Percentiles rank a stretch among this genome's conserved stretches.
These are phyloP conservation scores for Augiades crinisus DNA, from an alignment of 2,888 invertebrate genomes.

Conservation along the genomic window DNA sequence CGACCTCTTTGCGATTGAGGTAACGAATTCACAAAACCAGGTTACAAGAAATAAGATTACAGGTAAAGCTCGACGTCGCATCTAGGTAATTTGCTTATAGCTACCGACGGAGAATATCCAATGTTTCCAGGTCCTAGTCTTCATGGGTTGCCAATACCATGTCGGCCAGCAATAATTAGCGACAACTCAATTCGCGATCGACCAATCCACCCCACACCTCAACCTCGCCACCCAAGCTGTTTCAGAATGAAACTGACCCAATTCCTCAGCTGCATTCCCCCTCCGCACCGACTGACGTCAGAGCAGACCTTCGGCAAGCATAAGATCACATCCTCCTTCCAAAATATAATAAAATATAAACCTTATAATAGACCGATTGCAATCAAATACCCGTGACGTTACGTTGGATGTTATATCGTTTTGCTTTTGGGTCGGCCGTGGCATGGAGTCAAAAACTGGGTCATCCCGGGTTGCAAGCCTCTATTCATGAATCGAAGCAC, in stretches of 20 bases:
- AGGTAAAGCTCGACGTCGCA: not conserved
- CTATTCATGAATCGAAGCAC: constrained; percentile 81
- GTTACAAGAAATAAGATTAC: not conserved
- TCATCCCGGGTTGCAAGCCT: constrained; percentile 85
- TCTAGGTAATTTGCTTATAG: not conserved
- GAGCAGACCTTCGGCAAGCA: constrained; percentile 50
- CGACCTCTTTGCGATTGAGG: too few species aligned
- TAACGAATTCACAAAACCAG: not conserved
- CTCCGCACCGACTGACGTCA: constrained; percentile 81
- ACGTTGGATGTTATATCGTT: constrained; percentile 42
- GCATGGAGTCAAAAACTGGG: constrained; percentile 82
- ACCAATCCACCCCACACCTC: constrained; percentile 44
- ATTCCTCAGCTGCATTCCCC: constrained; percentile 74
- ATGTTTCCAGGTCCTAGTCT: not conserved
- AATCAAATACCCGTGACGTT: constrained; percentile 32
- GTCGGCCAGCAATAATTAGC: constrained; percentile 42
- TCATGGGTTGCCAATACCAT: constrained; percentile 14
- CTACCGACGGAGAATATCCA: not conserved
- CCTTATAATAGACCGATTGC: constrained; percentile 29
- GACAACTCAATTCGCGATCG: constrained; percentile 53
- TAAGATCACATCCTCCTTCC: constrained; percentile 51
- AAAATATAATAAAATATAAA: constrained; percentile 35
- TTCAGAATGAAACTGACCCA: constrained; percentile 86
- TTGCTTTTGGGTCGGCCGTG: constrained; percentile 30
- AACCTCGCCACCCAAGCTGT: constrained; percentile 63